Percentiles rank a stretch among this genome's conserved stretches.
Conservation (phyloP, 2,797 vertebrate species). For the Botia almorhae region DNA sequence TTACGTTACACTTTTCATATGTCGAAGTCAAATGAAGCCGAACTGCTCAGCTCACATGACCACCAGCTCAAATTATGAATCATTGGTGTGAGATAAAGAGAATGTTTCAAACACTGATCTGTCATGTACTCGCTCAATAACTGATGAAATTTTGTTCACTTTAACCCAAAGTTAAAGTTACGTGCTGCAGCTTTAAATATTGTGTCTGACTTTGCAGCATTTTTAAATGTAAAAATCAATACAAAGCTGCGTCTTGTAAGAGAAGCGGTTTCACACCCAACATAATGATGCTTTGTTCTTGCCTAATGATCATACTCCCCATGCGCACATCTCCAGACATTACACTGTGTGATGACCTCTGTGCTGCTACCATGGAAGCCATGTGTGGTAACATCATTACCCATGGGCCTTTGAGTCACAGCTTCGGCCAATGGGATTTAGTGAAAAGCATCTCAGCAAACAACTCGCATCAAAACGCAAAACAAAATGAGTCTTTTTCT, state of each 20-base stretch:
- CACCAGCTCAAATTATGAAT: too few relatives aligned
- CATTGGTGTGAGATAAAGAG: too few relatives aligned
- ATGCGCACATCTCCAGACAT: neutral
- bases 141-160: too few relatives aligned
- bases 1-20: too few relatives aligned
- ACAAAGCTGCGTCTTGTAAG: neutral
- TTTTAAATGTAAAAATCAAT: neutral
- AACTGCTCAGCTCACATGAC: too few relatives aligned
- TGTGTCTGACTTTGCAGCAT: neutral
- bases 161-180: too few relatives aligned
- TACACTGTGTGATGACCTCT: slow-evolving; percentile 27
- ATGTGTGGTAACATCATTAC: slow-evolving; percentile 56
- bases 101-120: too few relatives aligned
- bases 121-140: too few relatives aligned
- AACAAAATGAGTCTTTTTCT: slow-evolving; percentile 2
- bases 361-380: slow-evolving; percentile 53
- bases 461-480: slow-evolving; percentile 3
- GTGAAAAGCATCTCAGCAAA: slow-evolving; percentile 29
- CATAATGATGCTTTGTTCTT: slow-evolving; percentile 6
- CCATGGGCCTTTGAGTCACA: slow-evolving; percentile 51
- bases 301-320: slow-evolving; percentile 27
- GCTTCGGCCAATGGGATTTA: slow-evolving; percentile 35
- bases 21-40: too few relatives aligned
- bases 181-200: neutral
- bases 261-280: neutral